Percentiles rank a stretch among this genome's conserved stretches.
Evolutionary conservation across 2,797 vertebrate genomes (phyloP).

Genomic region (Nasua narica): DNA sequence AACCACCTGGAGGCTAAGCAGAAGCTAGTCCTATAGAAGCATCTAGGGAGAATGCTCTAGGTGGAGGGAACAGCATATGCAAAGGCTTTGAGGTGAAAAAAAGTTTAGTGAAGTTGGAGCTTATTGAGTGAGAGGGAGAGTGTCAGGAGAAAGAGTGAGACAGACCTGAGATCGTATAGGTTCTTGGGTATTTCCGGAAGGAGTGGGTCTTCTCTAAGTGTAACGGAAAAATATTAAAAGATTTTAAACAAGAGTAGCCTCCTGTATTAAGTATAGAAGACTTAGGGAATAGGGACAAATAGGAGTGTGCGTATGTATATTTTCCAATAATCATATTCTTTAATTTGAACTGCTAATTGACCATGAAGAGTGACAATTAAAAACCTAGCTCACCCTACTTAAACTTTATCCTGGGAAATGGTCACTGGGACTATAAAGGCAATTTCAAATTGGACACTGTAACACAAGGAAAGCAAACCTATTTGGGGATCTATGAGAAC

Average conservation of each 20-base stretch:
- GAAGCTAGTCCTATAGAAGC: background rate
- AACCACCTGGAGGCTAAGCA: background rate
- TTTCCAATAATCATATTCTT: background rate
- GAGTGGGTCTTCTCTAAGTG: too few species aligned
- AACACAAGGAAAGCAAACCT: constrained; percentile 76
- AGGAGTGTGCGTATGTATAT: background rate
- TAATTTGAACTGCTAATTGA: constrained; percentile 53
- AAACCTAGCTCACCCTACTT: constrained; percentile 34
- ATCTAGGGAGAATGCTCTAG: background rate
- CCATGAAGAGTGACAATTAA: constrained; percentile 39
- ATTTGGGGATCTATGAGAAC: constrained; percentile 59
- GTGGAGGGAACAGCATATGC: background rate
- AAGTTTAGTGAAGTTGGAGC: background rate
- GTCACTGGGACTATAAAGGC: constrained; percentile 59
- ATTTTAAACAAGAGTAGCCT: background rate
- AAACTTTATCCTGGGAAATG: constrained; percentile 46
- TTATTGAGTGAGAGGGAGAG: background rate
- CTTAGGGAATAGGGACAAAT: background rate
- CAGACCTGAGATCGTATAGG: background rate
- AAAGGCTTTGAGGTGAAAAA: background rate
- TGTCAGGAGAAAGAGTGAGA: background rate
- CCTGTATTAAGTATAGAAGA: background rate
- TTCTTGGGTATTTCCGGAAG: background rate
- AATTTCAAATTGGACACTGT: constrained; percentile 70
- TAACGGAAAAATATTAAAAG: background rate